A percentile compares a stretch with the other conserved stretches of the same genome.
Evolutionary conservation across 2,888 invertebrate genomes (phyloP).

Genomic region (Netelia fuscicornis): DNA sequence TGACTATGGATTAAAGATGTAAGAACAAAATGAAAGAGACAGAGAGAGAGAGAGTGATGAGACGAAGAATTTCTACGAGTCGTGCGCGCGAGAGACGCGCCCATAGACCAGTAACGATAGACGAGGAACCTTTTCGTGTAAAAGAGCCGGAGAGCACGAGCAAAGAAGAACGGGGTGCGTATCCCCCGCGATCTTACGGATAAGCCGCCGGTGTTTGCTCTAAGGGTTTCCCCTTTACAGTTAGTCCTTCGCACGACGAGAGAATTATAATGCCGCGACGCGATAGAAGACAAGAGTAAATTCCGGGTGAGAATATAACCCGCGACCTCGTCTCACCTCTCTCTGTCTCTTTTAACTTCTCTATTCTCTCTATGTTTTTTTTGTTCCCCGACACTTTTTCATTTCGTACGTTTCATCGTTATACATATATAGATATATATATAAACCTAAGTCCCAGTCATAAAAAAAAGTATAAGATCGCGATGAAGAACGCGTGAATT

Average conservation of each 20-base stretch:
- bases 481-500: slow-evolving; percentile 62
- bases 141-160: slow-evolving; percentile 41
- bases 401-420: slow-evolving; percentile 48
- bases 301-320: slow-evolving; percentile 64
- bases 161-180: slow-evolving; percentile 56
- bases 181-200: slow-evolving; percentile 67
- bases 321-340: slow-evolving; percentile 52
- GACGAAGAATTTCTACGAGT: no score
- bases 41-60: no score
- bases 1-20: no score
- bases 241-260: slow-evolving; percentile 78
- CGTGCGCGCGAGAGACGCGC: no score
- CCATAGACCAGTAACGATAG: no score
- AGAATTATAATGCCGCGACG: slow-evolving; percentile 80
- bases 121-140: slow-evolving; percentile 9
- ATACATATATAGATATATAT: neutral
- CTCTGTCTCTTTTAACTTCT: slow-evolving; percentile 34
- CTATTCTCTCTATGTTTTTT: neutral
- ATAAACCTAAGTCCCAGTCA: neutral
- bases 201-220: slow-evolving; percentile 71
- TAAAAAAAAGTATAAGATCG: slow-evolving; percentile 58
- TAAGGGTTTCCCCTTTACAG: slow-evolving; percentile 78
- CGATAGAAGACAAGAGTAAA: slow-evolving; percentile 46
- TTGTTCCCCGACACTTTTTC: slow-evolving; percentile 24
- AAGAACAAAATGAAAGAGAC: no score